phyloP scores from a whole-genome alignment of 2,888 invertebrate species.

The Brenthis daphne region DNA sequence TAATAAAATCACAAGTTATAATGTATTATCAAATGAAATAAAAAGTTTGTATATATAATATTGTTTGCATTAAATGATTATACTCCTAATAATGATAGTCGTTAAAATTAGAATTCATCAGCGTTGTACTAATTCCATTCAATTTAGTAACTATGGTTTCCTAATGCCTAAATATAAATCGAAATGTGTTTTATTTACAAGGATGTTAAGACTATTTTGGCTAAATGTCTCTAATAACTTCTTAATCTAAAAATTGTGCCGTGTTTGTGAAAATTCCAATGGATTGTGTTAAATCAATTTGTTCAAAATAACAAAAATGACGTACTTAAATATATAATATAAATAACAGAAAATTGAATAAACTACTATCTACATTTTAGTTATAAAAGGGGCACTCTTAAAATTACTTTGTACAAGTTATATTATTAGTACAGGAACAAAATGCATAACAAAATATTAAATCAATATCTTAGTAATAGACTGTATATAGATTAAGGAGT shows the following conservation, averaged over 20 bases:
- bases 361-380: constrained; percentile 67
- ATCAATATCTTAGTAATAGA: constrained; percentile 48
- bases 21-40: background rate
- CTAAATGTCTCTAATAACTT: constrained; percentile 78
- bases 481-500: constrained; percentile 48
- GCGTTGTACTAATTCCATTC: constrained; percentile 71
- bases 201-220: constrained; percentile 76
- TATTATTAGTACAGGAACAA: constrained; percentile 60
- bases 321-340: background rate
- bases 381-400: constrained; percentile 58
- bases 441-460: constrained; percentile 59
- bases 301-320: constrained; percentile 21
- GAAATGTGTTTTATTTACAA: constrained; percentile 76
- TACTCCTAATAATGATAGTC: background rate
- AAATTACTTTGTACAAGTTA: constrained; percentile 73
- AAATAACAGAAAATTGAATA: constrained; percentile 17
- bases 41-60: constrained; percentile 5
- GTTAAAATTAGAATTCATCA: constrained; percentile 54
- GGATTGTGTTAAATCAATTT: constrained; percentile 14
- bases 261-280: constrained; percentile 52
- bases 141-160: constrained; percentile 63
- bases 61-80: constrained; percentile 7
- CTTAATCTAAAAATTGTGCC: constrained; percentile 77
- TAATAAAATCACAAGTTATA: constrained; percentile 4
- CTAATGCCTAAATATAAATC: constrained; percentile 61